Evolutionary conservation across 2,113 vertebrate species (phyloP).

Genomic region (Oplegnathus fasciatus): DNA sequence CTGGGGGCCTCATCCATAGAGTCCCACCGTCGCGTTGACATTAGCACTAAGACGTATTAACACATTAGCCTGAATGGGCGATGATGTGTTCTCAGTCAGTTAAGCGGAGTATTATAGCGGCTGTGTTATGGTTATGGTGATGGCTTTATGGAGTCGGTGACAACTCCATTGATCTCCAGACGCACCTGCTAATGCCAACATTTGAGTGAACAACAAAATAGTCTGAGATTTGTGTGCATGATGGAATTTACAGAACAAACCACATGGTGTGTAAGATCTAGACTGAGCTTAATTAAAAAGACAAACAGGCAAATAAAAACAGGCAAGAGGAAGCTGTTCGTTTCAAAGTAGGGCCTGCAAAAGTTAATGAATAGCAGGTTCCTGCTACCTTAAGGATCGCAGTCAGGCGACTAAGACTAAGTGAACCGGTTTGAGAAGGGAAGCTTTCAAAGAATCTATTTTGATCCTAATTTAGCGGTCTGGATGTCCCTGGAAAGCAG

Average conservation of each 20-base stretch:
- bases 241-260: conserved; percentile 9
- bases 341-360: background rate
- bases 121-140: conserved; percentile 75
- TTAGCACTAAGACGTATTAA: conserved; percentile 80
- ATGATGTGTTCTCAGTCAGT: conserved; percentile 79
- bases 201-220: background rate
- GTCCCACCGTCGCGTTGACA: conserved; percentile 70
- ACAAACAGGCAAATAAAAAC: conserved; percentile 26
- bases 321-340: background rate
- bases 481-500: conserved; percentile 63
- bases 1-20: conserved; percentile 72
- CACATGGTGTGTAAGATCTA: background rate
- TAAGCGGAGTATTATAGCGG: conserved; percentile 72
- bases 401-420: conserved; percentile 13
- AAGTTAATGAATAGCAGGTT: conserved; percentile 18
- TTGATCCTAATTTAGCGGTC: conserved; percentile 63
- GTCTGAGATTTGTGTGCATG: conserved; percentile 4
- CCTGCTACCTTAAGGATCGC: conserved; percentile 5
- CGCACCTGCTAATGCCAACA: conserved; percentile 69
- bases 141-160: conserved; percentile 74
- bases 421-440: conserved; percentile 20
- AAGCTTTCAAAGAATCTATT: conserved; percentile 55
- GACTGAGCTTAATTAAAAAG: conserved; percentile 38
- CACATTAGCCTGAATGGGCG: conserved; percentile 80
- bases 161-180: conserved; percentile 75